Percentiles rank a stretch among this genome's conserved stretches.
Evolutionary conservation across 2,797 vertebrate genomes (phyloP).

Genomic region (Esox lucius): DNA sequence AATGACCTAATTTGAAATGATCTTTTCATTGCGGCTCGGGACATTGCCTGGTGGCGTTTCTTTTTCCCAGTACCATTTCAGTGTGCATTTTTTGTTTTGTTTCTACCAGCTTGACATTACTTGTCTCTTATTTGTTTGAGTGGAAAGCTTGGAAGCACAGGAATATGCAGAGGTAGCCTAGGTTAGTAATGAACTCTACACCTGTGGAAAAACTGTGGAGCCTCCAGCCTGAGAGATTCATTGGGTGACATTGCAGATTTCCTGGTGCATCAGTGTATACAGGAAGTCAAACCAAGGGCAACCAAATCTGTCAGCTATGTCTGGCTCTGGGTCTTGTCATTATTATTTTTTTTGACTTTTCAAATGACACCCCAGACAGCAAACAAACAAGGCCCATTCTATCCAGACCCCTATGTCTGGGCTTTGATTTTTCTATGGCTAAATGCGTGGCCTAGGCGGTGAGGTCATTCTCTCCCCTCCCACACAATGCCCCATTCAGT

Average conservation of each 20-base stretch:
- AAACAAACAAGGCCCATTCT: slow-evolving; percentile 45
- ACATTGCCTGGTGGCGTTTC: background rate
- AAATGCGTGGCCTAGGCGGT: slow-evolving; percentile 63
- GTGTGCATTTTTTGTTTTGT: background rate
- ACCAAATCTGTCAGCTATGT: slow-evolving; percentile 11
- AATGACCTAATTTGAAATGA: background rate
- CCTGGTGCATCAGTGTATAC: slow-evolving; percentile 15
- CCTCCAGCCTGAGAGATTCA: background rate
- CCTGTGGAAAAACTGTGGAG: background rate
- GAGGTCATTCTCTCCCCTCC: slow-evolving; percentile 62
- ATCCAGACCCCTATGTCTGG: slow-evolving; percentile 39
- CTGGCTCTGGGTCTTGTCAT: slow-evolving; percentile 37
- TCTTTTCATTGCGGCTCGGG: background rate
- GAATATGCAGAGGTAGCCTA: background rate
- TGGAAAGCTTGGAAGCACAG: no score
- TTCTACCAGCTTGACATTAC: background rate
- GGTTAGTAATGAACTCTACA: background rate
- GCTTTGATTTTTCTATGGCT: slow-evolving; percentile 54
- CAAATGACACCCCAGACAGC: slow-evolving; percentile 37
- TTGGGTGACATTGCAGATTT: background rate
- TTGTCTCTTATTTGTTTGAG: background rate
- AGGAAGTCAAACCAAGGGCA: slow-evolving; percentile 12
- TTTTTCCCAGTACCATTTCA: background rate
- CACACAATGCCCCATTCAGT: slow-evolving; percentile 70
- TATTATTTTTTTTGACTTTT: slow-evolving; percentile 24